Evolutionary conservation across 2,888 invertebrate species (phyloP).

Genomic region (Sericinus montela): DNA sequence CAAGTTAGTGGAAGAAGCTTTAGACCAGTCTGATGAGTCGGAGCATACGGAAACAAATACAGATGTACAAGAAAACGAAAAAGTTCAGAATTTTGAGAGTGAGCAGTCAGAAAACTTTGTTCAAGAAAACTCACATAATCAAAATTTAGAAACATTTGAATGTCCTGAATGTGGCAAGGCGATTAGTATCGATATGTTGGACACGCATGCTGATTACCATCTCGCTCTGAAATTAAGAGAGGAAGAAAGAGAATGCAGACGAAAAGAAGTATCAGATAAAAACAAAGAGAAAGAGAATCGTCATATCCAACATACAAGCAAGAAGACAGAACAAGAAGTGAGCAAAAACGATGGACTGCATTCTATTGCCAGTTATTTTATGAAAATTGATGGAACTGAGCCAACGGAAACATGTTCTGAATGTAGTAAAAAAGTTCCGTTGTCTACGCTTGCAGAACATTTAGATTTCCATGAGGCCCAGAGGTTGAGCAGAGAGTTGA

Average conservation of each 20-base stretch:
- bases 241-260: conserved; percentile 63
- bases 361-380: conserved; percentile 63
- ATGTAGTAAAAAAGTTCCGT: conserved; percentile 82
- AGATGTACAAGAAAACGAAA: conserved; percentile 10
- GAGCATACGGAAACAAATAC: not conserved
- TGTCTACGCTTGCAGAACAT: conserved; percentile 85
- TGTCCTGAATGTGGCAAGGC: conserved; percentile 84
- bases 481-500: conserved; percentile 84
- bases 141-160: conserved; percentile 33
- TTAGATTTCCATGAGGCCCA: conserved; percentile 92
- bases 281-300: conserved; percentile 20
- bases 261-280: conserved; percentile 33
- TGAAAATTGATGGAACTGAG: conserved; percentile 55
- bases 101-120: not conserved
- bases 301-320: not conserved
- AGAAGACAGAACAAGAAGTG: conserved; percentile 18
- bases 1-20: conserved; percentile 25
- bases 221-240: conserved; percentile 83
- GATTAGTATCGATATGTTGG: conserved; percentile 76
- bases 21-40: conserved; percentile 5
- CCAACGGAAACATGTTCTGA: conserved; percentile 80
- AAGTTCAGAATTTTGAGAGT: conserved; percentile 28
- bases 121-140: conserved; percentile 14
- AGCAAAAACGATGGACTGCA: conserved; percentile 40
- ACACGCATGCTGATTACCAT: conserved; percentile 87